phyloP scores from a whole-genome alignment of 2,113 vertebrate genomes.

The Alethe diademata region DNA sequence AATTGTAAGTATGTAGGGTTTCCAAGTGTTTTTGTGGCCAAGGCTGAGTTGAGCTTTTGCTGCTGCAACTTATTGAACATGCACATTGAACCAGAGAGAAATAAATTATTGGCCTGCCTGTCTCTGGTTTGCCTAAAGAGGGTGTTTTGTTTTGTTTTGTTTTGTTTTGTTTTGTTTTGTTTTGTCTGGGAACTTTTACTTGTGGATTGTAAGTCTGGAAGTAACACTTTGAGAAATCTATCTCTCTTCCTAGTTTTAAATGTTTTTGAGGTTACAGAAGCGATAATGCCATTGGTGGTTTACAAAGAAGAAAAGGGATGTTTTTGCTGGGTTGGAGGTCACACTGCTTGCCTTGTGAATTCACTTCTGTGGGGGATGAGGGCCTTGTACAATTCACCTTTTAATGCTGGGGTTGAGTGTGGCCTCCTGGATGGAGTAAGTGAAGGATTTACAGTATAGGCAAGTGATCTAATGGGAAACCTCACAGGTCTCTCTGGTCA shows the following conservation, averaged over 20 bases:
- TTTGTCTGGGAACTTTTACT: background rate
- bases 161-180: background rate
- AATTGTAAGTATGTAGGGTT: slow-evolving; percentile 14
- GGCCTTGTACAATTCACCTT: background rate
- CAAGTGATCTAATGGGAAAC: background rate
- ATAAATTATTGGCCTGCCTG: background rate
- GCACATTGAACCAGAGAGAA: background rate
- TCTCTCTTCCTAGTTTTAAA: background rate
- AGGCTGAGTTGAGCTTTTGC: background rate
- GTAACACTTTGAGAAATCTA: background rate
- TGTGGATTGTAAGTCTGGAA: background rate
- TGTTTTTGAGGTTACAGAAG: background rate
- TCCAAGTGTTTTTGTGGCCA: background rate
- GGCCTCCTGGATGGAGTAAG: background rate
- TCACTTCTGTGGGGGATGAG: background rate
- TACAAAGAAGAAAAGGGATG: background rate
- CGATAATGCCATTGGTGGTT: accelerated
- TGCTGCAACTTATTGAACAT: background rate
- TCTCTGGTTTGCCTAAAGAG: background rate
- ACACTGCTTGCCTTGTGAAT: background rate
- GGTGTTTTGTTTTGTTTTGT: background rate
- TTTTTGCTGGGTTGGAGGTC: background rate
- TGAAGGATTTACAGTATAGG: background rate
- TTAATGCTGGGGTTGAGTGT: background rate
- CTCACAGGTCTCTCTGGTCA: background rate